Conservation (phyloP, 2,113 vertebrate species). For the Dasypus novemcinctus region DNA sequence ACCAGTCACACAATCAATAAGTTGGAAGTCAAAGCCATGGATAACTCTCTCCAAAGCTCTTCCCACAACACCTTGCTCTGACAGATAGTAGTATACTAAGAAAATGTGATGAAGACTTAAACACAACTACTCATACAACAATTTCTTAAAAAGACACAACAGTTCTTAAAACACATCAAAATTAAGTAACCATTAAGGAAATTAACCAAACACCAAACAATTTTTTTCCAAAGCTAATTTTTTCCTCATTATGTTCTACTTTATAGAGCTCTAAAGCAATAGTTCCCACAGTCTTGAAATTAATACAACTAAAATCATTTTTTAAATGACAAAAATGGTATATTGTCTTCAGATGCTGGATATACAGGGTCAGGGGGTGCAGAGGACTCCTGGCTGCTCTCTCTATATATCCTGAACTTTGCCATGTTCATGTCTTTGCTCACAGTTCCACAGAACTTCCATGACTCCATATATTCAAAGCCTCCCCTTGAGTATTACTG, state of each 20-base stretch:
- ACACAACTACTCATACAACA: background rate
- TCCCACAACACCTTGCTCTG: background rate
- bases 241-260: background rate
- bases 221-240: background rate
- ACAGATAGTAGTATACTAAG: background rate
- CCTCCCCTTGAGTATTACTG: background rate
- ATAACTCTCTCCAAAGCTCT: background rate
- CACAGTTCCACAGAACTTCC: background rate
- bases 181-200: background rate
- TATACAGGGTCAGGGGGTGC: background rate
- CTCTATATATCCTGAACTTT: background rate
- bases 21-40: background rate
- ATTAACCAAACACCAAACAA: background rate
- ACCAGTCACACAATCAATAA: background rate
- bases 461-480: background rate
- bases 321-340: background rate
- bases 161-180: background rate
- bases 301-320: background rate
- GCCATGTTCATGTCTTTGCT: background rate
- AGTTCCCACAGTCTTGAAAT: background rate
- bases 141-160: background rate
- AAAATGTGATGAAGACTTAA: background rate
- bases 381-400: background rate
- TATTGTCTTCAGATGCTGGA: background rate
- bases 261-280: background rate